Percentiles rank a stretch among this genome's conserved stretches.
Conservation (phyloP, 2,113 vertebrate species). For the Calidris pygmaea region DNA sequence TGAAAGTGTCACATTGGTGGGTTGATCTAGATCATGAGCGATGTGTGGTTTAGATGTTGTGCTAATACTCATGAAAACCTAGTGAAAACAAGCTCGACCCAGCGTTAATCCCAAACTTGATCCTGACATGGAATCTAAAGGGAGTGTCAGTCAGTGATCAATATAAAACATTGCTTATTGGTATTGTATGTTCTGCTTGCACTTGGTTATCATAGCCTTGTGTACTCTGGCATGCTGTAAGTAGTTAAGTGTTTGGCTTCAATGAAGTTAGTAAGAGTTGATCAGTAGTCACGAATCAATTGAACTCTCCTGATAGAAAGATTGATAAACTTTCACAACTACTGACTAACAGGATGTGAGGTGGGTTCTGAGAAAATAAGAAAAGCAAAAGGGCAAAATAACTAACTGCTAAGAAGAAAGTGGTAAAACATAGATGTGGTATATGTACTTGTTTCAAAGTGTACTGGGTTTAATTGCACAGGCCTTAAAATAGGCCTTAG, state of each 20-base stretch:
- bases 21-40: not conserved
- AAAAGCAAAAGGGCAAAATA: not conserved
- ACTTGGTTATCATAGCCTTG: not conserved
- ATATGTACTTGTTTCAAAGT: not conserved
- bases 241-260: not conserved
- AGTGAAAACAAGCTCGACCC: not conserved
- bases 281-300: not conserved
- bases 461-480: not conserved
- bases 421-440: not conserved
- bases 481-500: not conserved
- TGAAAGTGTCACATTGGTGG: not conserved
- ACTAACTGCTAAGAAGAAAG: not conserved
- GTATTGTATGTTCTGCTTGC: not conserved
- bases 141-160: not conserved
- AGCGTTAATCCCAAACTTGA: not conserved
- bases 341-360: not conserved
- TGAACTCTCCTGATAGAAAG: not conserved
- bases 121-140: not conserved
- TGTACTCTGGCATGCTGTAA: rapidly evolving
- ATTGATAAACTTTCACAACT: not conserved
- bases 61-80: not conserved
- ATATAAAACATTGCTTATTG: not conserved
- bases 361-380: not conserved
- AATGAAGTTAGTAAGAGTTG: not conserved
- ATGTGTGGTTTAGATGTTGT: not conserved